These are phyloP conservation scores for Halictus quadricinctus DNA, from an alignment of 2,888 invertebrate species.

Conservation along the genomic window DNA sequence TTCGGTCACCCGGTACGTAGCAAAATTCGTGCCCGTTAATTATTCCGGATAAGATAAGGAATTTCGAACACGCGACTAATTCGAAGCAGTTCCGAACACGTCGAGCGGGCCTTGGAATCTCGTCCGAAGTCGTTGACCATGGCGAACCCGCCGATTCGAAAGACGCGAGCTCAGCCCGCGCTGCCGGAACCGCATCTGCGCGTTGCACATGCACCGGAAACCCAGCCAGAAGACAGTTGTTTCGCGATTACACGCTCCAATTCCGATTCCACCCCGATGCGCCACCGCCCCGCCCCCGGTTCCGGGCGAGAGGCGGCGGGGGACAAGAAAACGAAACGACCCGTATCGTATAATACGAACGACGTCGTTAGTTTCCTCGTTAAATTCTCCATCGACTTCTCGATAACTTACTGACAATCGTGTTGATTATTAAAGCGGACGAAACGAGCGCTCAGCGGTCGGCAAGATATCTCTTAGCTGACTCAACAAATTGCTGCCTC, in stretches of 20 bases:
- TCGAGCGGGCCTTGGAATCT: not conserved
- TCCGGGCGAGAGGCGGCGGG: not conserved
- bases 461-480: constrained; percentile 9
- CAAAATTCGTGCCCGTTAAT: not conserved
- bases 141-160: constrained; percentile 4
- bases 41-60: not conserved
- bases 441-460: constrained; percentile 27
- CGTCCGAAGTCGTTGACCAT: not conserved
- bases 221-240: constrained; percentile 44
- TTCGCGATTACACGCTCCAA: constrained; percentile 54
- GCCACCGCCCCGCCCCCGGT: not conserved
- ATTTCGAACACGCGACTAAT: constrained; percentile 1
- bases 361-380: constrained; percentile 52
- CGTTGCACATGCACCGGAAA: constrained; percentile 46
- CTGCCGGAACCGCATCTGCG: constrained; percentile 25
- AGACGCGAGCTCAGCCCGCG: constrained; percentile 9
- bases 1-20: not conserved
- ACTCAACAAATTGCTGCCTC: constrained; percentile 1
- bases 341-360: constrained; percentile 39
- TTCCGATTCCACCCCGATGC: constrained; percentile 44
- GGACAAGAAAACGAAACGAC: constrained; percentile 40
- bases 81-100: not conserved
- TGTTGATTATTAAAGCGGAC: constrained; percentile 35
- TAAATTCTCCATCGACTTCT: constrained; percentile 48
- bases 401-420: constrained; percentile 43